Base-by-base conservation (phyloP, 92 coral and sea anemone genomes). In the Porites divaricata region DNA sequence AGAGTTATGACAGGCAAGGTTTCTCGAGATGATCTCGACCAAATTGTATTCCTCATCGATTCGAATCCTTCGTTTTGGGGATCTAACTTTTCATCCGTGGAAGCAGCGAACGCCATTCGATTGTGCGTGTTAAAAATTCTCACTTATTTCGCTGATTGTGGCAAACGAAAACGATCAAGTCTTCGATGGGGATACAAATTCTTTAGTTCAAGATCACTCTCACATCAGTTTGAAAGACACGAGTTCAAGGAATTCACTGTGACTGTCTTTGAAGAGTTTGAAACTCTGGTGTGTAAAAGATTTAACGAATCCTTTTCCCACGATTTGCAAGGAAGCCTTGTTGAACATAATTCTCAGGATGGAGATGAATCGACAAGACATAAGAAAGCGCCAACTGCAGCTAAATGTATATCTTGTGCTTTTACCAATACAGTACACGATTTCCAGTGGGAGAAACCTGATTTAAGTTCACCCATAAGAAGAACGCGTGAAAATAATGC, bases 141-240 rank as follows among this genome's bases (percentile, higher is more conserved):
- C 56, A 83, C 92, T 63, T 92, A 95, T 72, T 91, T 95, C 88
- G 80, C 84, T 65, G 88, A 92, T 15, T 74, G 66, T 15, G 86
- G 76, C 2, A 68, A 51, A 50, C 51, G 59, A 56, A 75, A 63
- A 73, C 56, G 62, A 28, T 82, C 91, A 48, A 81, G 68, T 73
- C 76, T 94, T 6, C 90, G 88, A 54, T 97, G 99, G 99, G 99
- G 99, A 26, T 95, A 83, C 84, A 95, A 97, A 61, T 95, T 95
- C 76, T 97, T 91, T 81, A 91, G 84, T 63, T 97, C 99, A 6
- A 84, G 81, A 66, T 79, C 95, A 45, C 84, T 97, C n/a, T 89
- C 82, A 28, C 93, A 91, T 82, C 81, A 91, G 1, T 91, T 87
- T 81, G 95, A 93, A 62, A 91, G 99, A 58, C 98, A 92, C 48